Evolutionary conservation across 2,888 invertebrate genomes (phyloP), one percentile per base, ranked within the genome.

Genomic region (Lutraria lutraria): DNA sequence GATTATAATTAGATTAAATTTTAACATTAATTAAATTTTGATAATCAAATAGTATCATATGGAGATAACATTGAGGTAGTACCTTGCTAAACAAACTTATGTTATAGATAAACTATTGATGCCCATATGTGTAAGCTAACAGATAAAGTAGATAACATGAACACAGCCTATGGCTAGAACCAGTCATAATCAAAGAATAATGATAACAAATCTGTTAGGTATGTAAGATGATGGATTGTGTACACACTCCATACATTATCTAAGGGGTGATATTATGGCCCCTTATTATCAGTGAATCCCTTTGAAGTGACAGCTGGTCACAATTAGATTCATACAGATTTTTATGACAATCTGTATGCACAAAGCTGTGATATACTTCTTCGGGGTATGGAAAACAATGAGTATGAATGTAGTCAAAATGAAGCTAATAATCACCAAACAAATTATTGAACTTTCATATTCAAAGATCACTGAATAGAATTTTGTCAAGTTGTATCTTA

Each of bases 281-380:
- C 81, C 72, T 25, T 76, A 80, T 60, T 76, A 76, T 88, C 85
- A 83, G 87, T 68, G 81, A 84, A 34, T 80, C 72, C 85, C 90
- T 92, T 92, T 92, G 92, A 92, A 81, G 88, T 92, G 92, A 92
- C 92, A 92, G 76, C 52, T 88, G 90, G 84, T 60, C 21, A 60
- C 43, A 72, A 84, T 81, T 84, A 83, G 63, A 84, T 63, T 84
- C 56, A 25, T 84, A 63, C 68, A 68, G 56, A 81, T 68, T 86
- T 76, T 72, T 84, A 87, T 89, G 85, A 86, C 89, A 85, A 90
- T 85, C 85, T 90, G 90, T 85, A 56, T 82, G 76, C 56, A 83
- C 29, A 76, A 68, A 84, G n/a, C 72, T 90, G 91, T 88, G 85
- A 89, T 84, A 87, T 82, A 82, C 25, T 25, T 80, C 90, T 72